These are phyloP conservation scores for Aplochiton taeniatus DNA, from an alignment of 2,797 vertebrate genomes.

Conservation along the genomic window DNA sequence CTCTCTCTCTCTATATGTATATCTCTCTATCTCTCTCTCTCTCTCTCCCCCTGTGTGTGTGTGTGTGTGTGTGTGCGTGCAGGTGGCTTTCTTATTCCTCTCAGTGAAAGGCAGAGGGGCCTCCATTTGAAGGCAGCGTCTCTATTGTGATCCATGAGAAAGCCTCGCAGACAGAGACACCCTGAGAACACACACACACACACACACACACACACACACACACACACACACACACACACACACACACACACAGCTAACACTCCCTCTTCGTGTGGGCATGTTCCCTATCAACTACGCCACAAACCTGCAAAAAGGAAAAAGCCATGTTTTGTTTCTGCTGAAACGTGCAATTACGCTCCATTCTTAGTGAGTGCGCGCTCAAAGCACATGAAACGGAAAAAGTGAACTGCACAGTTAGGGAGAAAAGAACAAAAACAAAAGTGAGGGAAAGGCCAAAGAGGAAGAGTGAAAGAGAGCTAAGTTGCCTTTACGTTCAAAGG, in stretches of 20 bases:
- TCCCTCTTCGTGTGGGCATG: neutral
- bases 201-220: neutral
- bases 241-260: conserved; percentile 15
- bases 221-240: too few relatives aligned
- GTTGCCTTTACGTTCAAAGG: conserved; percentile 25
- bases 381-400: conserved; percentile 2
- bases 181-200: conserved; percentile 28
- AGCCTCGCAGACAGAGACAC: conserved; percentile 38
- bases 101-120: conserved; percentile 60
- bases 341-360: conserved; percentile 27
- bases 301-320: neutral
- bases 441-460: conserved; percentile 21
- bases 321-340: conserved; percentile 39
- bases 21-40: too few relatives aligned
- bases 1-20: conserved; percentile 7
- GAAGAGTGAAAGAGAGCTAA: conserved; percentile 21
- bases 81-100: conserved; percentile 42
- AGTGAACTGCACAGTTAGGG: conserved; percentile 13
- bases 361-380: conserved; percentile 7
- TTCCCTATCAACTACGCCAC: neutral
- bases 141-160: conserved; percentile 67
- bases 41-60: neutral
- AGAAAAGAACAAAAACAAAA: too few relatives aligned
- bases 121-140: conserved; percentile 56
- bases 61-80: conserved; percentile 5